Percentiles rank a stretch among this genome's conserved stretches.
phyloP scores from a whole-genome alignment of 35 echinoderm and acorn worm genomes.

The Holothuria glaberrima region DNA sequence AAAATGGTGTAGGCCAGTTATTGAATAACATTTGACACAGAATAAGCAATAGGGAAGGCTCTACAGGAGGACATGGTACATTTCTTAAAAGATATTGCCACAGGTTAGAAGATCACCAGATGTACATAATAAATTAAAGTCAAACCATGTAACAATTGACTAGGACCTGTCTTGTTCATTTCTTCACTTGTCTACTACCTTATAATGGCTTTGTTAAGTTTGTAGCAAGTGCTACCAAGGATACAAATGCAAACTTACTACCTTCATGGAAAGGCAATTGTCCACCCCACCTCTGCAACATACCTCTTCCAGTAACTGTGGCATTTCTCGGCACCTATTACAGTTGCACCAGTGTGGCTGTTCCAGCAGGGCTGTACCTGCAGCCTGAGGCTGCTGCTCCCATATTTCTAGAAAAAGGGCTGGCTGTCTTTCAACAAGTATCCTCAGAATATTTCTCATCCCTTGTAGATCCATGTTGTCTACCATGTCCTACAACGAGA shows the following conservation, averaged over 20 bases:
- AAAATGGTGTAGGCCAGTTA: too few species aligned
- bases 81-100: background rate
- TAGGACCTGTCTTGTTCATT: background rate
- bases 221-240: background rate
- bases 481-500: background rate
- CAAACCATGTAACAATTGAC: background rate
- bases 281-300: conserved; percentile 12
- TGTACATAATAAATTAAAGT: background rate
- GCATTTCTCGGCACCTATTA: background rate
- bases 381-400: background rate
- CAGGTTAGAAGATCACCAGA: background rate
- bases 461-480: background rate
- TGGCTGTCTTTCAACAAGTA: background rate
- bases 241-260: background rate
- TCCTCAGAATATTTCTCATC: background rate
- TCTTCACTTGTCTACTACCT: background rate
- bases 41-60: too few species aligned
- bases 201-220: background rate
- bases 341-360: conserved; percentile 24
- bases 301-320: background rate
- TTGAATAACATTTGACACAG: too few species aligned
- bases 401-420: background rate
- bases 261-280: background rate
- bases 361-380: background rate
- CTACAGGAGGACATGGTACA: too few species aligned